Conservation (phyloP, 2,113 vertebrate species). For the Panthera tigris region DNA sequence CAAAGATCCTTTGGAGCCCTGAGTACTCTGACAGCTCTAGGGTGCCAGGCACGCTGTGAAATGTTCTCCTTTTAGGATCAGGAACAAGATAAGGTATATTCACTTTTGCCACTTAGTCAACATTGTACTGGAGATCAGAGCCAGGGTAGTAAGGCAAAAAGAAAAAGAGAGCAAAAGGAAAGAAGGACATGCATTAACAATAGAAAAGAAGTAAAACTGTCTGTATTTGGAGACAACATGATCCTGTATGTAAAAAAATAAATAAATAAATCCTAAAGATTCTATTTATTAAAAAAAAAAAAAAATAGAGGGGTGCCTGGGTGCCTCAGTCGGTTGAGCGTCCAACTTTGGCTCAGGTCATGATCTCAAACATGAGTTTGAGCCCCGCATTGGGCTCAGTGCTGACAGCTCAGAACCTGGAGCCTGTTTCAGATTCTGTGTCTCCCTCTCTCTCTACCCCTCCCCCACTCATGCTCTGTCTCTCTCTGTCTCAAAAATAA, state of each 20-base stretch:
- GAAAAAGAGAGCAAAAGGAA: background rate
- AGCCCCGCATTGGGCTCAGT: too few species aligned
- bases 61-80: background rate
- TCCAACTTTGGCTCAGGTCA: too few species aligned
- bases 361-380: too few species aligned
- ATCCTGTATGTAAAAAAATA: background rate
- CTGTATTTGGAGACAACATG: background rate
- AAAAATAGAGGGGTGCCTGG: too few species aligned
- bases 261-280: background rate
- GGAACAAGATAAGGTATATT: background rate
- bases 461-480: too few species aligned
- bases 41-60: background rate
- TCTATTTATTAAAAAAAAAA: background rate
- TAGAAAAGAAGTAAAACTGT: background rate
- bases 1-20: background rate
- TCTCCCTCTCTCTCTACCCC: too few species aligned
- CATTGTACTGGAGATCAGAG: background rate
- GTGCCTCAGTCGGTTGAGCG: too few species aligned
- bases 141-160: background rate
- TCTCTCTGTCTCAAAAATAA: background rate
- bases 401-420: too few species aligned
- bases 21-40: background rate
- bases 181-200: background rate
- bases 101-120: background rate
- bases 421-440: too few species aligned